phyloP scores from a whole-genome alignment of 2,113 vertebrate genomes.

The Odontophorus gujanensis region DNA sequence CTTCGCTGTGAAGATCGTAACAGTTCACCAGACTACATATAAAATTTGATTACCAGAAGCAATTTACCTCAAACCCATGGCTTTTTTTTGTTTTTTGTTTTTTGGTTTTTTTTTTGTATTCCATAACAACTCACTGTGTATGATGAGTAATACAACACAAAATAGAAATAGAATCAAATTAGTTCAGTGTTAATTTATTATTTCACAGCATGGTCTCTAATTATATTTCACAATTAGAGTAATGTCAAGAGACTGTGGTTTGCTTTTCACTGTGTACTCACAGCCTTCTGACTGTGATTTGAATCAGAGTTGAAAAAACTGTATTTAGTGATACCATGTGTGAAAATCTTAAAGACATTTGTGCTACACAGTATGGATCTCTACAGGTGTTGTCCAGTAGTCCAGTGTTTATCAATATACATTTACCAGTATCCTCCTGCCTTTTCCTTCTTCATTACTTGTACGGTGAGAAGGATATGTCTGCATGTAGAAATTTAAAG shows the following conservation, averaged over 20 bases:
- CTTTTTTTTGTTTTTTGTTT: background rate
- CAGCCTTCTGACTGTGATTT: background rate
- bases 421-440: background rate
- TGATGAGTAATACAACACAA: background rate
- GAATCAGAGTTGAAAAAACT: background rate
- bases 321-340: accelerated
- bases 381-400: background rate
- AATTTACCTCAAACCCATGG: background rate
- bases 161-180: background rate
- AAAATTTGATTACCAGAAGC: background rate
- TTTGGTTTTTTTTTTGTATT: background rate
- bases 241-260: background rate
- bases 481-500: background rate
- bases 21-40: background rate
- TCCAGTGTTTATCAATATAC: background rate
- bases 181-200: background rate
- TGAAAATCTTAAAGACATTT: background rate
- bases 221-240: background rate
- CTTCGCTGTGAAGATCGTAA: background rate
- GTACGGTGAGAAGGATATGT: background rate
- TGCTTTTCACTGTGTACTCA: background rate
- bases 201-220: background rate
- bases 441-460: background rate
- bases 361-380: background rate
- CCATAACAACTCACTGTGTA: background rate